These are phyloP conservation scores for Lasiurus cinereus DNA, from an alignment of 2,113 vertebrate genomes.

Conservation along the genomic window DNA sequence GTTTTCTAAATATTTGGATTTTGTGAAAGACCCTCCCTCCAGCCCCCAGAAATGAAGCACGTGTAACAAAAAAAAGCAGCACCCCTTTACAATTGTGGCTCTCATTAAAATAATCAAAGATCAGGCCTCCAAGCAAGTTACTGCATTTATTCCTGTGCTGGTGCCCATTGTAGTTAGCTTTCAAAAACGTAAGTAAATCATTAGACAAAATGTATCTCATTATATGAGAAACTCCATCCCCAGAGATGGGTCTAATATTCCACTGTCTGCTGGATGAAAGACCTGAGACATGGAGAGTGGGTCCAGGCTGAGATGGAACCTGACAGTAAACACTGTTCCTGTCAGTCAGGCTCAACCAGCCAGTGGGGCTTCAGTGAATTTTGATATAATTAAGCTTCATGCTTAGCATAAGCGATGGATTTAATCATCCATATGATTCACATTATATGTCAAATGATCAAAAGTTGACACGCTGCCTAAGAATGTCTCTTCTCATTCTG, in stretches of 20 bases:
- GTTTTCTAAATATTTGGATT: neutral
- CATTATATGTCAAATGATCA: slow-evolving; percentile 69
- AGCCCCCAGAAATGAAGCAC: neutral
- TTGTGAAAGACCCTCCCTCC: neutral
- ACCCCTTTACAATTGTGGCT: neutral
- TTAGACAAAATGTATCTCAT: slow-evolving; percentile 11
- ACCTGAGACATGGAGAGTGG: neutral
- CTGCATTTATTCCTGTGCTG: neutral
- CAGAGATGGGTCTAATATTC: slow-evolving; percentile 53
- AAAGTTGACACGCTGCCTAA: slow-evolving; percentile 18
- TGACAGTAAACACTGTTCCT: slow-evolving; percentile 75
- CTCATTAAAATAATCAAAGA: neutral
- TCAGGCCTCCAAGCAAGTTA: neutral
- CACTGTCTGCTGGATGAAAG: slow-evolving; percentile 52
- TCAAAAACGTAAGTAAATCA: slow-evolving; percentile 57
- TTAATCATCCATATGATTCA: slow-evolving; percentile 71
- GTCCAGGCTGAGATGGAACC: neutral
- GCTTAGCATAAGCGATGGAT: slow-evolving; percentile 66
- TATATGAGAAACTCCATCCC: slow-evolving; percentile 32
- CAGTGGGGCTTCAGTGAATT: slow-evolving; percentile 47
- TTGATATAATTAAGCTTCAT: slow-evolving; percentile 72
- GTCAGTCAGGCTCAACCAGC: slow-evolving; percentile 72
- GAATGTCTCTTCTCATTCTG: neutral
- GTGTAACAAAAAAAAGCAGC: neutral
- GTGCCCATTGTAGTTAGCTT: neutral